These are phyloP conservation scores for Rhabdomys pumilio DNA, from an alignment of 2,797 vertebrate species.

Conservation along the genomic window DNA sequence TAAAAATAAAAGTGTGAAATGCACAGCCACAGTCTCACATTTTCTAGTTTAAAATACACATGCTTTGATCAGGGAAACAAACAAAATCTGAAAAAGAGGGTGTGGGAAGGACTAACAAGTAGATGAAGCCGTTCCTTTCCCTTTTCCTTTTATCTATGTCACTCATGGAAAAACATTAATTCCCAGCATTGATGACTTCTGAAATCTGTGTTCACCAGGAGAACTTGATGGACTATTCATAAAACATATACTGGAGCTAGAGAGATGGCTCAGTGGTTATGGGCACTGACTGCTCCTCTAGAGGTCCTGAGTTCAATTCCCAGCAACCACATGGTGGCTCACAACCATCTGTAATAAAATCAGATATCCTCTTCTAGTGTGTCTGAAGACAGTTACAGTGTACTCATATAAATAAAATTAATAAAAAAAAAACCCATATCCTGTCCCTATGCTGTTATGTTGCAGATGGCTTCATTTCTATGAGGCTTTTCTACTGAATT, in stretches of 20 bases:
- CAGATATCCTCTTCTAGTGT: no score
- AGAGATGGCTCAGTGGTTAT: no score
- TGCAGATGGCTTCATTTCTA: background rate
- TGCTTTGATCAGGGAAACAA: conserved; percentile 61
- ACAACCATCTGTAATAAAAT: no score
- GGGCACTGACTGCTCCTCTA: no score
- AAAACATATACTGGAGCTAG: background rate
- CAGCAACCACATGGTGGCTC: no score
- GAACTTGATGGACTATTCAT: background rate
- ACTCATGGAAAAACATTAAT: background rate
- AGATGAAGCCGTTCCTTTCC: background rate
- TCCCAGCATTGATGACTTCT: background rate
- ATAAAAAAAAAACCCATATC: background rate
- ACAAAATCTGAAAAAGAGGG: background rate
- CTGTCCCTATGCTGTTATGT: background rate
- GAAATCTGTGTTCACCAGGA: background rate
- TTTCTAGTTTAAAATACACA: conserved; percentile 73
- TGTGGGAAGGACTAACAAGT: background rate
- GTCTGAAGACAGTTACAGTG: no score
- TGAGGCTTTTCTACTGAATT: background rate
- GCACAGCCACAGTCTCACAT: conserved; percentile 60
- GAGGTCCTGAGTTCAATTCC: no score
- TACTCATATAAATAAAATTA: no score
- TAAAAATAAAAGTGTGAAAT: conserved; percentile 82
- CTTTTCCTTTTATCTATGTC: conserved; percentile 43